Conservation (phyloP, 2,797 vertebrate species). For the Avahi laniger region DNA sequence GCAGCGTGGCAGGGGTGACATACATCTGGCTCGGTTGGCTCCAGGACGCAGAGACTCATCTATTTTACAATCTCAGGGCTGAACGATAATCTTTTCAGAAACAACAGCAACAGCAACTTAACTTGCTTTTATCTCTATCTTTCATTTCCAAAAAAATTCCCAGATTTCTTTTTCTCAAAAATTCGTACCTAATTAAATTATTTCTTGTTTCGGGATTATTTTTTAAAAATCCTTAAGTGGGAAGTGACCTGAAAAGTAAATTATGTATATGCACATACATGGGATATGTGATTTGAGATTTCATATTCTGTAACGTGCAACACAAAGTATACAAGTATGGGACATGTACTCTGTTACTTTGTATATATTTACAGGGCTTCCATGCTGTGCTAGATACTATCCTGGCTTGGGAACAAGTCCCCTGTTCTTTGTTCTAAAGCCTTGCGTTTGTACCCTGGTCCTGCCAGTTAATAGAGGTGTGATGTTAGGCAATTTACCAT, state of each 20-base stretch:
- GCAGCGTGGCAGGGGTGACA: not conserved
- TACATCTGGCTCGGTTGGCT: rapidly evolving
- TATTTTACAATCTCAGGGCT: not conserved
- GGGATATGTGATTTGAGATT: too few species aligned
- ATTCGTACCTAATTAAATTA: not conserved
- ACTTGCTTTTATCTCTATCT: slow-evolving; percentile 56
- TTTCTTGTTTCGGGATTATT: not conserved
- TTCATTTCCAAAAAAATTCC: slow-evolving; percentile 61
- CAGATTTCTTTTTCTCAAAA: slow-evolving; percentile 60
- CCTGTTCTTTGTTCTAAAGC: not conserved
- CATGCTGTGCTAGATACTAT: rapidly evolving
- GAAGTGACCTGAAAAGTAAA: not conserved
- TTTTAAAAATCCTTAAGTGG: not conserved
- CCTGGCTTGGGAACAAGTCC: rapidly evolving
- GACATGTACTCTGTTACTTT: rapidly evolving
- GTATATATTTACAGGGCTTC: not conserved
- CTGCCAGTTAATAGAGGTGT: not conserved
- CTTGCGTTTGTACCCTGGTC: too few species aligned
- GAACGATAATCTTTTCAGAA: slow-evolving; percentile 69
- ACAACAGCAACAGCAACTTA: not conserved
- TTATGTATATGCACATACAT: not conserved
- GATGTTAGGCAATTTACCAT: not conserved
- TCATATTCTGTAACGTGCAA: rapidly evolving
- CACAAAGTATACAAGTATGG: not conserved
- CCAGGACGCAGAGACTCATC: not conserved